Conservation (phyloP, 2,113 vertebrate species). For the Sinocyclocheilus rhinocerous region DNA sequence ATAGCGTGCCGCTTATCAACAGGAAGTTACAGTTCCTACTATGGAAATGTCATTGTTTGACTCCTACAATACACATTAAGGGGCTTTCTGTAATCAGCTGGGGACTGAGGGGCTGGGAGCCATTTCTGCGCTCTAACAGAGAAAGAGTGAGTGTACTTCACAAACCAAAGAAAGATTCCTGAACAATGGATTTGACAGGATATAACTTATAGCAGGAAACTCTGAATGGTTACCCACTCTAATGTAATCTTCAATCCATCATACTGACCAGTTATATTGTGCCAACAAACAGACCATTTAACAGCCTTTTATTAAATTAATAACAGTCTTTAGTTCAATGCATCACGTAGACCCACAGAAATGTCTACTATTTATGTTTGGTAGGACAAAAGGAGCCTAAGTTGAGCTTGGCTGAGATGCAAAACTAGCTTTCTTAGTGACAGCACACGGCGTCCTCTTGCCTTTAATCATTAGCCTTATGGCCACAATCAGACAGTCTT, state of each 20-base stretch:
- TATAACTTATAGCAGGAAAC: slow-evolving; percentile 25
- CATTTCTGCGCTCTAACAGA: slow-evolving; percentile 67
- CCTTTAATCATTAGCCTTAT: slow-evolving; percentile 69
- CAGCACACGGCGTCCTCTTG: slow-evolving; percentile 20
- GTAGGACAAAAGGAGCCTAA: background rate
- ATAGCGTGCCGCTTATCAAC: slow-evolving; percentile 76
- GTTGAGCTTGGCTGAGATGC: background rate
- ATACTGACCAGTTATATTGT: slow-evolving; percentile 24
- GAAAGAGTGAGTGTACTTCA: background rate
- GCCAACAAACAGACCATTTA: slow-evolving; percentile 8
- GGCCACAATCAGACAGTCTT: slow-evolving; percentile 62
- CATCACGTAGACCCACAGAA: background rate
- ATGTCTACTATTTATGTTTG: background rate
- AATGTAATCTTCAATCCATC: slow-evolving; percentile 7
- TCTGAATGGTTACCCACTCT: slow-evolving; percentile 30
- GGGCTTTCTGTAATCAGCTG: slow-evolving; percentile 76
- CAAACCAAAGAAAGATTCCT: slow-evolving; percentile 47
- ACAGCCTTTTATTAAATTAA: background rate
- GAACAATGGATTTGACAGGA: slow-evolving; percentile 50
- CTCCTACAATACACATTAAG: slow-evolving; percentile 74
- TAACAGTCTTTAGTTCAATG: background rate
- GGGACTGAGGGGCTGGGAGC: slow-evolving; percentile 58
- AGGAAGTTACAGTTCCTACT: slow-evolving; percentile 81
- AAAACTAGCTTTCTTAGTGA: slow-evolving; percentile 8
- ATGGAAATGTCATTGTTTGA: slow-evolving; percentile 81